phyloP scores from a whole-genome alignment of 2,113 vertebrate genomes.

The Casuarius casuarius region DNA sequence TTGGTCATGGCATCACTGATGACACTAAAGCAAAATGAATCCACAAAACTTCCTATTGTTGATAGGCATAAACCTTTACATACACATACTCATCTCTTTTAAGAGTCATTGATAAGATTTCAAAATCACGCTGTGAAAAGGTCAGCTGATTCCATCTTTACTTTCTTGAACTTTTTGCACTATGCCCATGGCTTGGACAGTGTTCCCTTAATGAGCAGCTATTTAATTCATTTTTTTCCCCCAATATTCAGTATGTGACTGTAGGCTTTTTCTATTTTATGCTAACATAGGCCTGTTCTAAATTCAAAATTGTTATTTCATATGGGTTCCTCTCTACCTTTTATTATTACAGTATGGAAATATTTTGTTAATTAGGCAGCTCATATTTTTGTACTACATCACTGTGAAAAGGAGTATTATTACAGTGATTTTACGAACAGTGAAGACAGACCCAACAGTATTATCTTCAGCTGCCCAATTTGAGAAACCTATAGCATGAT shows the following conservation, averaged over 20 bases:
- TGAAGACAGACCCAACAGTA: neutral
- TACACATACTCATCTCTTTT: neutral
- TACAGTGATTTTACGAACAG: neutral
- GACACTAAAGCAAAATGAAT: neutral
- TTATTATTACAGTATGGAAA: neutral
- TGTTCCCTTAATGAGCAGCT: neutral
- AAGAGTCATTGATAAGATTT: neutral
- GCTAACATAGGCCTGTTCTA: neutral
- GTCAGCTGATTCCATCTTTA: rapidly evolving
- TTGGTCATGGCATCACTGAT: neutral
- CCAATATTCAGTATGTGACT: neutral
- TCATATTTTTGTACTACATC: neutral
- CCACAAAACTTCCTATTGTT: neutral
- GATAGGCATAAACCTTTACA: neutral
- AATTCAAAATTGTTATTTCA: neutral
- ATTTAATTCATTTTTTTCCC: neutral
- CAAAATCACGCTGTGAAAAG: neutral
- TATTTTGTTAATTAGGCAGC: neutral
- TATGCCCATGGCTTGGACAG: neutral
- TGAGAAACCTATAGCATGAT: neutral
- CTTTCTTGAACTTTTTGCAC: neutral
- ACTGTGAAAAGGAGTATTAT: neutral
- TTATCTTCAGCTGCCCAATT: neutral
- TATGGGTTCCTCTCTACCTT: neutral
- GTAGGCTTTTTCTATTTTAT: neutral